Evolutionary conservation across 2,113 vertebrate species (phyloP).

Genomic region (Nansenia antarctica): DNA sequence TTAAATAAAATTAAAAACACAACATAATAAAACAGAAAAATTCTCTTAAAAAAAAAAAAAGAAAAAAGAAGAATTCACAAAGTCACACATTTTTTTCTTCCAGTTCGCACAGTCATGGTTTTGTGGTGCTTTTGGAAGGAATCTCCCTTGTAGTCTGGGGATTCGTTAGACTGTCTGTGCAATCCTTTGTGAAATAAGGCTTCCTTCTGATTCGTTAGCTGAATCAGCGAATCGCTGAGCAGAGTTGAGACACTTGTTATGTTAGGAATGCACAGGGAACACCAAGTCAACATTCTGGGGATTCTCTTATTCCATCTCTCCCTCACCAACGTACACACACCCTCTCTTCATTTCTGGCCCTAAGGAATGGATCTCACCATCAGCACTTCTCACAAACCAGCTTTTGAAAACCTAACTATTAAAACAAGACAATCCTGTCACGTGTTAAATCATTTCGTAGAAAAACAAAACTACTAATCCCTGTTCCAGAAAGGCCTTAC

Average conservation of each 20-base stretch:
- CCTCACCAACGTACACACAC: conserved; percentile 42
- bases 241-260: conserved; percentile 26
- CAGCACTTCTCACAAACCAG: conserved; percentile 27
- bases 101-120: conserved; percentile 19
- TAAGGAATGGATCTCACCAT: conserved; percentile 14
- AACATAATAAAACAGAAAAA: too few species aligned
- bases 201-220: conserved; percentile 48
- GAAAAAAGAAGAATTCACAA: too few species aligned
- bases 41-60: neutral
- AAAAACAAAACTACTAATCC: conserved; percentile 63
- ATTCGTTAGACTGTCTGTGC: conserved; percentile 36
- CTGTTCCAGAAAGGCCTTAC: conserved; percentile 31
- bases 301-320: conserved; percentile 13
- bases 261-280: conserved; percentile 19
- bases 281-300: conserved; percentile 5
- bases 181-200: conserved; percentile 56
- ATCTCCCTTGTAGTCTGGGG: conserved; percentile 27
- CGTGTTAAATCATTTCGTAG: conserved; percentile 72
- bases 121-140: conserved; percentile 21
- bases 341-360: conserved; percentile 2
- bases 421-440: conserved; percentile 60
- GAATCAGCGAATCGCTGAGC: neutral
- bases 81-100: conserved; percentile 1
- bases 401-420: conserved; percentile 51
- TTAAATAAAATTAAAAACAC: conserved; percentile 38